These are phyloP conservation scores for Alcedo quadribrachys DNA, from an alignment of 2,797 vertebrate species.

Conservation along the genomic window DNA sequence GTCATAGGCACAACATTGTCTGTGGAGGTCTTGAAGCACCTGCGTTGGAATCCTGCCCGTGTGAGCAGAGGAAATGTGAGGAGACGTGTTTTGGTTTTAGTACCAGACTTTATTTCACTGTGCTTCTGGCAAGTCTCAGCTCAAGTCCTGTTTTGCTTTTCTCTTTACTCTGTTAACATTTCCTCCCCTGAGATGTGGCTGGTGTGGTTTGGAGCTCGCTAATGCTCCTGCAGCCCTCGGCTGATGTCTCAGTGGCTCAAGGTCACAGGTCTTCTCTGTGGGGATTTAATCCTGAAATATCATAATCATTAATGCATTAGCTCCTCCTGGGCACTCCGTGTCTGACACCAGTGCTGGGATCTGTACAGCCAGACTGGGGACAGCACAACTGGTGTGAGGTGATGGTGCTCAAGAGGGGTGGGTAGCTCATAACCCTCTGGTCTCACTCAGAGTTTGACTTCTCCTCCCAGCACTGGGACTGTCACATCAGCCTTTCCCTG, in stretches of 20 bases:
- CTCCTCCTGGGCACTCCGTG: neutral
- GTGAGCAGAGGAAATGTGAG: neutral
- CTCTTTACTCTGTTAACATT: neutral
- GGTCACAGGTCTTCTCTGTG: neutral
- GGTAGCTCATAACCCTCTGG: neutral
- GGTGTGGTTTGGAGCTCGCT: neutral
- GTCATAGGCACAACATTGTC: neutral
- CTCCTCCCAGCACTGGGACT: neutral
- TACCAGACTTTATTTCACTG: neutral
- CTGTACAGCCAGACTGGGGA: neutral
- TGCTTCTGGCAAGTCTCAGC: neutral
- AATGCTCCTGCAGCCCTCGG: neutral
- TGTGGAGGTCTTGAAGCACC: neutral
- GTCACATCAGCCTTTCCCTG: neutral
- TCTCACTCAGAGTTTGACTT: rapidly evolving
- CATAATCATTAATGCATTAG: neutral
- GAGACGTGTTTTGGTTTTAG: neutral
- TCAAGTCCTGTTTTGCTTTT: neutral
- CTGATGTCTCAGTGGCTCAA: neutral
- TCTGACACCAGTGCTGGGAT: neutral
- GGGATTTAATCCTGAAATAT: neutral
- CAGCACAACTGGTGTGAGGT: neutral
- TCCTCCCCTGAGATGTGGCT: rapidly evolving
- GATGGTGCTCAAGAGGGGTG: neutral
- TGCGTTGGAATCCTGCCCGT: neutral